Percentiles rank a stretch among this genome's conserved stretches.
These are phyloP conservation scores for Malurus cyaneus DNA, from an alignment of 2,113 vertebrate genomes.

Conservation along the genomic window DNA sequence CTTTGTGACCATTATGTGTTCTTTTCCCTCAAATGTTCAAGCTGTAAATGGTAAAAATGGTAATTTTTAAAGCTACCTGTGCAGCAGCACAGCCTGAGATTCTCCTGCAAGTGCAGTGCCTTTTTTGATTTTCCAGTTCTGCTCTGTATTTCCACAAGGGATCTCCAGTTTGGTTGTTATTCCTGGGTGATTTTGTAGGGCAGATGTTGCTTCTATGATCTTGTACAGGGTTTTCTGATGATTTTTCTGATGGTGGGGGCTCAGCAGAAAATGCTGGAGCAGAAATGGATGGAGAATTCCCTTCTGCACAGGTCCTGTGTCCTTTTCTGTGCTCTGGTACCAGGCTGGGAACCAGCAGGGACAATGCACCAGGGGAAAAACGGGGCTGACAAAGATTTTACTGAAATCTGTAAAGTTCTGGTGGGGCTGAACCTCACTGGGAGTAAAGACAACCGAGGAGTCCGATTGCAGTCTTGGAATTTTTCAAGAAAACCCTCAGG, in stretches of 20 bases:
- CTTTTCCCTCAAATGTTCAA: not conserved
- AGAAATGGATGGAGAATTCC: not conserved
- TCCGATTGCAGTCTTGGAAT: not conserved
- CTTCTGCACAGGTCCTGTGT: not conserved
- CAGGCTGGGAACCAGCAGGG: not conserved
- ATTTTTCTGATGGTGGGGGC: not conserved
- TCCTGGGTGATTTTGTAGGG: not conserved
- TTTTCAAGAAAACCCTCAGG: not conserved
- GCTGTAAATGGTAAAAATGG: not conserved
- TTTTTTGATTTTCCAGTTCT: not conserved
- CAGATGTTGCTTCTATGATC: not conserved
- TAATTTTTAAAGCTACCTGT: not conserved
- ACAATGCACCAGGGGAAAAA: not conserved
- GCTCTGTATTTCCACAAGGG: not conserved
- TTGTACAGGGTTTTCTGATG: fast-evolving
- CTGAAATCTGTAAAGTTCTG: not conserved
- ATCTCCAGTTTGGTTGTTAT: not conserved
- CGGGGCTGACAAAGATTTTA: not conserved
- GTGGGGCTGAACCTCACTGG: not conserved
- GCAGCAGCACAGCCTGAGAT: no score
- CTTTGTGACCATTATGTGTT: not conserved
- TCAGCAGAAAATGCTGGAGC: not conserved
- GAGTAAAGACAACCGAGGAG: not conserved
- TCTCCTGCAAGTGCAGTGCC: no score
- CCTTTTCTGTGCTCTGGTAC: not conserved